A percentile compares a stretch with the other conserved stretches of the same genome.
phyloP scores from a whole-genome alignment of 2,113 vertebrate genomes.

The Lagopus muta region DNA sequence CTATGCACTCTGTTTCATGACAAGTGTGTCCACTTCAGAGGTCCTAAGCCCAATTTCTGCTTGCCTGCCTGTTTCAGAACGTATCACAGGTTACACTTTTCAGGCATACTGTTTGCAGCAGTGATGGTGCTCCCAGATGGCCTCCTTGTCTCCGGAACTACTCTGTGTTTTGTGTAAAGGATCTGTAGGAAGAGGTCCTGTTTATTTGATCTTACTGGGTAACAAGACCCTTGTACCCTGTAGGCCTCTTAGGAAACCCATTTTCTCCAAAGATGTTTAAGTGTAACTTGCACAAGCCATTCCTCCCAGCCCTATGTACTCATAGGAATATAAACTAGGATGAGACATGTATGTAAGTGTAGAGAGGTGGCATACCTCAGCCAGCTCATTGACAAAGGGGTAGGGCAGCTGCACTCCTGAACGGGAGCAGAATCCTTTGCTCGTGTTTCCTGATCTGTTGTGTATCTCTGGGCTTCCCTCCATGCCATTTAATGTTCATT shows the following conservation, averaged over 20 bases:
- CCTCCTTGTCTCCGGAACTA: neutral
- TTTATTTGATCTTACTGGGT: neutral
- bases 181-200: neutral
- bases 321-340: neutral
- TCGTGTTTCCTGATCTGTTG: neutral
- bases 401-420: neutral
- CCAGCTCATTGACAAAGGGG: conserved; percentile 11
- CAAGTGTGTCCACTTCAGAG: neutral
- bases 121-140: neutral
- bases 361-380: conserved; percentile 10
- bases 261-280: neutral
- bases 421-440: neutral
- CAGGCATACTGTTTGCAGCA: neutral
- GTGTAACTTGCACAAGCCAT: neutral
- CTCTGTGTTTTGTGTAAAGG: neutral
- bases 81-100: neutral
- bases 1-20: neutral
- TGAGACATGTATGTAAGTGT: conserved; percentile 4
- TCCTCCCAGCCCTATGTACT: conserved; percentile 8
- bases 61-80: neutral
- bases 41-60: neutral
- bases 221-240: neutral
- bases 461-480: conserved; percentile 52
- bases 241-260: neutral
- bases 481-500: conserved; percentile 62